Percentiles rank a stretch among this genome's conserved stretches.
These are phyloP conservation scores for Notamacropus eugenii DNA, from an alignment of 2,797 vertebrate species.

Conservation along the genomic window DNA sequence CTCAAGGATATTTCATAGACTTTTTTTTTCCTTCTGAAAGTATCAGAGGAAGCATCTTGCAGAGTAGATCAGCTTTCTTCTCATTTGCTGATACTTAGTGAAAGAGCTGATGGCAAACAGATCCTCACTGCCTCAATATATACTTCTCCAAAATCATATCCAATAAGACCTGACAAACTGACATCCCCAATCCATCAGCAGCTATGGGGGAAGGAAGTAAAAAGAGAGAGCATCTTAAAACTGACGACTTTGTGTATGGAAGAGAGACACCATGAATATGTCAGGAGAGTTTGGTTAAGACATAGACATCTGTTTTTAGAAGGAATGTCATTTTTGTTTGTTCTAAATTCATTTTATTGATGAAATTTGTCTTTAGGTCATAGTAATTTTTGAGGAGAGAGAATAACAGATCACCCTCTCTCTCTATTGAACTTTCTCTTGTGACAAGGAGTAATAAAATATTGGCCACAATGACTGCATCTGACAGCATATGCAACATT, in stretches of 20 bases:
- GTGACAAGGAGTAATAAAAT: background rate
- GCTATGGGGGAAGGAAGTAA: slow-evolving; percentile 46
- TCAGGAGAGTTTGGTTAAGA: slow-evolving; percentile 67
- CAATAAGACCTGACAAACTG: slow-evolving; percentile 86
- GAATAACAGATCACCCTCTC: background rate
- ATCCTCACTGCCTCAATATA: slow-evolving; percentile 83
- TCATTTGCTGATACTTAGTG: slow-evolving; percentile 78
- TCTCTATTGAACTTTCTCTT: background rate
- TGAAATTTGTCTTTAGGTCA: background rate
- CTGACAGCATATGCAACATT: background rate
- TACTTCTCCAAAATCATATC: slow-evolving; percentile 83
- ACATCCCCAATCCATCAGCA: slow-evolving; percentile 82
- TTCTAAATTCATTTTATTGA: slow-evolving; percentile 66
- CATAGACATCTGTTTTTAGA: slow-evolving; percentile 76
- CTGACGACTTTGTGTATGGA: slow-evolving; percentile 52
- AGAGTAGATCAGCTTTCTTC: slow-evolving; percentile 74
- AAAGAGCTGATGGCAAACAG: slow-evolving; percentile 86
- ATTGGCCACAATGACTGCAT: background rate
- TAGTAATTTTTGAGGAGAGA: background rate
- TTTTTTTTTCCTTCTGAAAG: slow-evolving; percentile 44
- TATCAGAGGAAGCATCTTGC: slow-evolving; percentile 76
- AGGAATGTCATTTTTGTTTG: background rate
- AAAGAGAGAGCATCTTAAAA: slow-evolving; percentile 54
- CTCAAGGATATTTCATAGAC: slow-evolving; percentile 52
- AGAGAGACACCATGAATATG: slow-evolving; percentile 62